Base-by-base conservation (phyloP, 1,140 invertebrate genomes). In the Aricia agestis region DNA sequence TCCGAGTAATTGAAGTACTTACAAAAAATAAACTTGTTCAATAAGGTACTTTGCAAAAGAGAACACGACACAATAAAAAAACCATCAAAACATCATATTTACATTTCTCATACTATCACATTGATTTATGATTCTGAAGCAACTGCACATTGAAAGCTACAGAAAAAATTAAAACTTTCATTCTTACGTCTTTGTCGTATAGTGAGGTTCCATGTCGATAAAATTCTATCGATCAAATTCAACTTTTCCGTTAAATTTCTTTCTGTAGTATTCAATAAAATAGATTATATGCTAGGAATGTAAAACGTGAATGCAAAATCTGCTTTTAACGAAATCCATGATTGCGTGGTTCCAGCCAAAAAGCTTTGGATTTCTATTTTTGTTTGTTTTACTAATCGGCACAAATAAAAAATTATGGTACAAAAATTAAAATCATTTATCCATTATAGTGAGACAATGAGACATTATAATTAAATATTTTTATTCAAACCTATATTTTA, bases 1-100 rank as follows among this genome's bases (percentile, higher is more conserved):
- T 89, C 86, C 86, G 82, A 87, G 84, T 86, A 85, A 86, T 87
- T 85, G 88, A 89, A 88, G 84, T 88, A 87, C 82, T 87, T 87
- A 81, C 65, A 86, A 76, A 84, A 89, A 84, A 84, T 85, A 85
- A 86, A 87, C 74, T 82, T 84, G 86, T 81, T 79, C 66, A 82
- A 76, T 77, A 76, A 86, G 80, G 80, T 86, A 89, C 86, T 80
- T 79, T 81, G 82, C 82, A 84, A 84, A 84, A 82, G 73, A 83
- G 77, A 82, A 80, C 78, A 84, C 78, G 72, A 83, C 78, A 84
- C 81, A 80, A 82, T 76, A 75, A 70, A 59, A 81, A 81, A 81
- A 83, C 74, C 75, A 84, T 84, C 79, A 72, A 82, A 80, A 74
- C 65, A 42, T 74, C 74, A 77, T 83, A 82, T 84, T 67, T 82